Evolutionary conservation across 2,113 vertebrate species (phyloP), one percentile per base, ranked within the genome.

Genomic region (Ursus arctos): DNA sequence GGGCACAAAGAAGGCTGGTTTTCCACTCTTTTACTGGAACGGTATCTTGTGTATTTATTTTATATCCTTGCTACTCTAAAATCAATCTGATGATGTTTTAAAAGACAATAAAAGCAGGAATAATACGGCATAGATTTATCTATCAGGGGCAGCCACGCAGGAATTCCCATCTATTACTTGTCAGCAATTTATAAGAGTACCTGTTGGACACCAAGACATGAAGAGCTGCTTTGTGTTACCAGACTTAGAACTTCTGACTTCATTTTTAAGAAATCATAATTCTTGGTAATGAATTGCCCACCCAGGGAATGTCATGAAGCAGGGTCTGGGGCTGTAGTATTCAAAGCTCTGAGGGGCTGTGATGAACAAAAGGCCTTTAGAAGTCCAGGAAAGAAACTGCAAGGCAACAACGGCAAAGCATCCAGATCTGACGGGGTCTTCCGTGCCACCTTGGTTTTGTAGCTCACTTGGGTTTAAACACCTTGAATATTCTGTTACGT

Each of bases 81-180:
- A 98, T 96, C 93, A 96, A 97, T 97, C 82, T 97, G 77, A 89
- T 98, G 65, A 91, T 97, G 82, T 83, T 96, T 96, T 97, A 96
- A 95, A 91, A 97, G 76, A 97, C 86, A 95, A 97, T 97, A 96
- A 97, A 97, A 91, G 47, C 74, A 47, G 61, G 83, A 96, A 74
- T 82, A 93, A 94, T 82, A 91, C 16, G 77, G 61, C 82, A 98
- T 72, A 95, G 86, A 96, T 97, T 97, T 97, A 98, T 93, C 63
- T 97, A 65, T 77, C 51, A 67, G 59, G 83, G 84, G 74, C 82
- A 84, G 40, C 9, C 81, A 28, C 77, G 53, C n/a, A 92, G 63
- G 67, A 57, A 81, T 43, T 40, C 59, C 24, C 59, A 72, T 93
- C 77, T 88, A 80, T 94, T 98, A 97, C 86, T 95, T 79, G 74